Base-by-base conservation (phyloP, 2,888 invertebrate species). In the Punctoribates punctum region DNA sequence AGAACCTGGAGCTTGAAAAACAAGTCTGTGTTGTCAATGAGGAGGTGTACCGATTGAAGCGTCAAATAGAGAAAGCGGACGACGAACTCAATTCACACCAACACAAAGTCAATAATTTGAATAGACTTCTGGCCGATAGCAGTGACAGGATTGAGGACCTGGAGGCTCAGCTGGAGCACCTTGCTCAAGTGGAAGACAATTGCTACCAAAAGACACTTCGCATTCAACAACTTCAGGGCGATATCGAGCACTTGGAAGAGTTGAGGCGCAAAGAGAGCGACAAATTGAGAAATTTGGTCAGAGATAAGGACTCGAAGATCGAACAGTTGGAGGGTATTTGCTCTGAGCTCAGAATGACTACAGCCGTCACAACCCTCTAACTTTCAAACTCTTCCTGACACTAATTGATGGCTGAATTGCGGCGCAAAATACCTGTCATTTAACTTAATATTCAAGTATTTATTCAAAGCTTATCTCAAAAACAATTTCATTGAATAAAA, bases 41-140 rank as follows among this genome's bases (percentile, higher is more conserved):
- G 27, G 65, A 67, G 27, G 20, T 67, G 17, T 15, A 8, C 3
- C 65, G 27, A 67, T 11, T 29, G 29, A 67, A 67, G 38, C 65
- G 65, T 15, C 65, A 67, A 17, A 67, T 67, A 13, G 65, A 67
- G 38, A 67, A 67, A n/a, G 15, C 65, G 3, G 65, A 67, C 34
- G 65, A 67, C 38, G 65, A 67, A 34, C 65, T 67, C 38, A 67
- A 67, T 27, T 67, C 65, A 67, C 38, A 67, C 27, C 65, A 67
- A 34, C 65, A 67, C 27, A 29, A 38, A 38, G 65, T 67, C 17
- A 67, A 34, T 38, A 67, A 67, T n/a, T 38, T 67, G 34, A 34
- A 29, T 13, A 29, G 38, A 67, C 25, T 38, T 13, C 27, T 67
- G n/a, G 38, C 34, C 38, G 65, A 67, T 8, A 67, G 65, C 1